Evolutionary conservation across 1,140 invertebrate species (phyloP), one percentile per base, ranked within the genome.

Genomic region (Drosophila carrolli): DNA sequence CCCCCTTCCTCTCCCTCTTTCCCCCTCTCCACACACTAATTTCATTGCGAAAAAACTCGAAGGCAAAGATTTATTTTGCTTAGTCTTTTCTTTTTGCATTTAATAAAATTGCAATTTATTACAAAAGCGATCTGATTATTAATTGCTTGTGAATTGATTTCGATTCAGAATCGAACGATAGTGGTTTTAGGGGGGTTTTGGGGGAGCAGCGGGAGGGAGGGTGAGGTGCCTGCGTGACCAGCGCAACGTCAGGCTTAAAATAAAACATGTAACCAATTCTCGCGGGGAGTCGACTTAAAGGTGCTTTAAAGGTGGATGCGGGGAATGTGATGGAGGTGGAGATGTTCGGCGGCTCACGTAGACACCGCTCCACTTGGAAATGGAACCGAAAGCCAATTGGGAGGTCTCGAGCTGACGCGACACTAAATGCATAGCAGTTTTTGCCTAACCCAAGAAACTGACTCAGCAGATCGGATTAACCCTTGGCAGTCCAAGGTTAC

Each of bases 81-180:
- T 81, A 74, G 56, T 51, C 48, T 51, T 66, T 11, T 71, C 84
- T 58, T 48, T 76, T 29, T 23, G 48, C 48, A 50, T 66, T 81
- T 75, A 73, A 76, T 79, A 83, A 78, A 85, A 86, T 88, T 88
- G 82, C 83, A 82, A 86, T 86, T 86, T 86, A 88, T 86, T 86
- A 79, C 66, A 88, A 79, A 71, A 86, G 63, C 84, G 79, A 88
- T 79, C 75, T 88, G 82, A 82, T 86, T 86, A 85, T 86, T 88
- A 88, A 86, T 86, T 86, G 83, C 61, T 72, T 86, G 70, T 81
- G 55, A 82, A 78, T 88, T 86, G 81, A 85, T 81, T 85, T 85
- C 56, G 82, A 66, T 56, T 43, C 43, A 51, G 41, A 72, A 66
- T 56, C 41, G 56, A 32, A 71, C 43, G 56, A 61, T 76, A 54